These are phyloP conservation scores for Vanacampus margaritifer DNA, from an alignment of 2,113 vertebrate genomes.

Conservation along the genomic window DNA sequence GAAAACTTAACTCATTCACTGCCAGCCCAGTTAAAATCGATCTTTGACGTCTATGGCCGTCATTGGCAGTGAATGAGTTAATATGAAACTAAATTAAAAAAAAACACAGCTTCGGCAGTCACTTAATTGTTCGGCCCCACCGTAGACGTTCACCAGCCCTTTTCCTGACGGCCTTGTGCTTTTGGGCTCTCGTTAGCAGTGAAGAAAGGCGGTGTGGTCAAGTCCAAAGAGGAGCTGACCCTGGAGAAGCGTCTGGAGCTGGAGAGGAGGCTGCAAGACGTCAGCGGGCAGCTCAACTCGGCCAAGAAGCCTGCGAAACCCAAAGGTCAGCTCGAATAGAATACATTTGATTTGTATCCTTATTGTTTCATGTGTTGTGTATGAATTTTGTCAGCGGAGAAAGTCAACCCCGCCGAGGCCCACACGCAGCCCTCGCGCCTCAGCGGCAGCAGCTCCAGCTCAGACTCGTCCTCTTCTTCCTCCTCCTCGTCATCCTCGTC, in stretches of 20 bases:
- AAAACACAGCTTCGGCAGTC: too few species aligned
- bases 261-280: constrained; percentile 88
- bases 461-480: constrained; percentile 79
- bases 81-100: too few species aligned
- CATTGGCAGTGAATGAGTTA: too few species aligned
- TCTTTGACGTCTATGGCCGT: too few species aligned
- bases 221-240: constrained; percentile 89
- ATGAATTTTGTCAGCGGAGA: constrained; percentile 67
- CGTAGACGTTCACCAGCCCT: background rate
- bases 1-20: too few species aligned
- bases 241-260: constrained; percentile 90
- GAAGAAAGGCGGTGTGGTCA: constrained; percentile 79
- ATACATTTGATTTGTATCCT: background rate
- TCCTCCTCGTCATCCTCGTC: constrained; percentile 84
- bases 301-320: constrained; percentile 86
- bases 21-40: too few species aligned
- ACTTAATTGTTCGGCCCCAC: too few species aligned
- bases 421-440: constrained; percentile 79
- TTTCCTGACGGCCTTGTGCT: background rate
- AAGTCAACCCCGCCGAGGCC: constrained; percentile 73
- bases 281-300: constrained; percentile 91
- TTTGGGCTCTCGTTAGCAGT: constrained; percentile 51
- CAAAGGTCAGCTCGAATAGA: constrained; percentile 77
- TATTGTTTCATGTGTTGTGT: too few species aligned
- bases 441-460: constrained; percentile 89